Base-by-base conservation (phyloP, 2,113 vertebrate genomes). In the Mesitornis unicolor region DNA sequence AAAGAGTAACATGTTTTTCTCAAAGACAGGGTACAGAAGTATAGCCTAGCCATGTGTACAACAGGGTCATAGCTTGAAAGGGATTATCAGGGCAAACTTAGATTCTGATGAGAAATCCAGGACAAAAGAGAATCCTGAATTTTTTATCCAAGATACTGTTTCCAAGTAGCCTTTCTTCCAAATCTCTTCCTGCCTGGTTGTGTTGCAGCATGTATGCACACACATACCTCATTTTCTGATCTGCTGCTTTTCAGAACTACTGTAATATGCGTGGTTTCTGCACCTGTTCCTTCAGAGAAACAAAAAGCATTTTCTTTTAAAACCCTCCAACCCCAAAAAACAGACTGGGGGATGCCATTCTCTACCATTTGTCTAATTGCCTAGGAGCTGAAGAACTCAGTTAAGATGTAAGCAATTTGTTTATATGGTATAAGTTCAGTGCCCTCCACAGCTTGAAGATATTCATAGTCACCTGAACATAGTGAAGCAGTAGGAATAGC, bases 321-420 rank as follows among this genome's bases (percentile, higher is more conserved):
- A 56, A 36, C 9, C 1, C 5, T 29, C 4, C 9, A 48, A 4
- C 6, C 13, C 3, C 3, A 59, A 48, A 11, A 11, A 11, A 9
- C 54, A 78, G n/a, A 6, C 14, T 42, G 14, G 18, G 9, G 25
- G 12, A 38, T 90, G 20, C 7, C 9, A 14, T 68, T 94, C 17
- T 80, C 5, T 7, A 20, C 16, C 53, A 8, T 76, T 79, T 79
- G 3, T 64, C 16, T 64, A 63, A 29, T 33, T 81, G 17, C 29
- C 10, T 53, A 19, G 13, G 51, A 87, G 47, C 28, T 78, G 38
- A 13, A 83, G 38, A 82, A 33, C 19, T 57, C 29, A 42, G 13
- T 42, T 71, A 61, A 65, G 42, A 40, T 22, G 13, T 57, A 43
- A 20, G 60, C 67, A 63, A 61, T 85, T 92, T 88, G 9, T 47